A percentile compares a stretch with the other conserved stretches of the same genome.
phyloP scores from a whole-genome alignment of 2,797 vertebrate genomes.

The Myripristis jacobus region DNA sequence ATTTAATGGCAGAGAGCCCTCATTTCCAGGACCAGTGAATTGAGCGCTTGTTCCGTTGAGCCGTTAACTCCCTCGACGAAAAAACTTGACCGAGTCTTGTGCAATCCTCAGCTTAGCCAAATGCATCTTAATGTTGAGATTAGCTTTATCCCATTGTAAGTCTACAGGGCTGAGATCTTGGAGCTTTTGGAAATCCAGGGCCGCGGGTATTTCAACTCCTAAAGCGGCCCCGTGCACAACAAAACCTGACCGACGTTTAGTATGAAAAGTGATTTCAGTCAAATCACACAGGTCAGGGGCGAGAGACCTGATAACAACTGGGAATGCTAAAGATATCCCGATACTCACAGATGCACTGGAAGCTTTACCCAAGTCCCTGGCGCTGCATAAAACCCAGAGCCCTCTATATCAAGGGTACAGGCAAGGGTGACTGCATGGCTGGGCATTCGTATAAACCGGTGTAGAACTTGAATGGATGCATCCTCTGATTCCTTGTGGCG shows the following conservation, averaged over 20 bases:
- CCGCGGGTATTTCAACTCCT: not conserved
- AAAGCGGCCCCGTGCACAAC: not conserved
- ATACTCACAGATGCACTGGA: not conserved
- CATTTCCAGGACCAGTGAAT: conserved; percentile 19
- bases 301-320: not conserved
- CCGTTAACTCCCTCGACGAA: conserved; percentile 19
- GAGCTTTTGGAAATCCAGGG: not conserved
- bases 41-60: conserved; percentile 24
- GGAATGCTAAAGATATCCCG: not conserved
- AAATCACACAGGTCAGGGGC: conserved; percentile 11
- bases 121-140: conserved; percentile 9
- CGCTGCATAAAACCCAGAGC: not conserved
- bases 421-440: not conserved
- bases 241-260: conserved; percentile 3
- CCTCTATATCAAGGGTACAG: not conserved
- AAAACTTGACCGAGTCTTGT: conserved; percentile 13
- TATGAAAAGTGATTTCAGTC: conserved; percentile 2
- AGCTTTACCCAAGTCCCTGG: conserved; percentile 3
- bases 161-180: not conserved
- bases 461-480: too few relatives aligned
- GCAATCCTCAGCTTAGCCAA: conserved; percentile 2
- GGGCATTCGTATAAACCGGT: too few relatives aligned
- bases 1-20: conserved; percentile 21
- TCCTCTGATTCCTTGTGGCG: too few relatives aligned
- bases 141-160: conserved; percentile 3